Evolutionary conservation across 2,888 invertebrate genomes (phyloP), one percentile per base, ranked within the genome.

Genomic region (Chelonus formosanus): DNA sequence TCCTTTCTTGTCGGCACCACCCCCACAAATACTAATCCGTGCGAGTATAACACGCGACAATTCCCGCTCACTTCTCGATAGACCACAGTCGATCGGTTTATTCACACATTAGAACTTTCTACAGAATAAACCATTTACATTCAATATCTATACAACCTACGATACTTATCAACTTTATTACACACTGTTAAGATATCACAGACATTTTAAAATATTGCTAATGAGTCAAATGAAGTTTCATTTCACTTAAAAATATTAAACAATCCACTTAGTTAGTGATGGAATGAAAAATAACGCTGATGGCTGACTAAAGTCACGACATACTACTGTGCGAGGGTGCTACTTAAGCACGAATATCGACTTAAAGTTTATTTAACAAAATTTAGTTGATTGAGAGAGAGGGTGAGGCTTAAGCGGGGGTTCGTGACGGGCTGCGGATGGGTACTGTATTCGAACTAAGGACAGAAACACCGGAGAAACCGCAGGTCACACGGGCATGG

Each of bases 401-500:
- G 7, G 7, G 47, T 31, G 35, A 35, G n/a, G 8, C 45, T 44
- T 40, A 10, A 8, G 32, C 48, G 44, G 44, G 43, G 47, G 31
- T n/a, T 73, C 71, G 73, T 75, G 74, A 77, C 74, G 75, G 71
- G 75, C 78, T 75, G 74, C 69, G 75, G 78, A 76, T 73, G 74
- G 76, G 73, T 74, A 74, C 74, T 78, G 76, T 76, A 70, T 73
- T 74, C 70, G 74, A 74, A 73, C 77, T 77, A 78, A 54, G 63
- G 67, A 75, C 73, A 76, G 73, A 74, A 53, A 76, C 76, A 75
- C 71, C 73, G 78, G 74, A 74, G 78, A 80, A 80, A 81, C 79
- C 80, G 73, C 80, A 80, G 76, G 75, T 78, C 79, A 76, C 78
- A 78, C 76, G 72, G 71, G 75, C 63, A 72, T 34, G 52, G 52